Conservation (phyloP, 2,888 invertebrate genomes). For the Axea sp. region DNA sequence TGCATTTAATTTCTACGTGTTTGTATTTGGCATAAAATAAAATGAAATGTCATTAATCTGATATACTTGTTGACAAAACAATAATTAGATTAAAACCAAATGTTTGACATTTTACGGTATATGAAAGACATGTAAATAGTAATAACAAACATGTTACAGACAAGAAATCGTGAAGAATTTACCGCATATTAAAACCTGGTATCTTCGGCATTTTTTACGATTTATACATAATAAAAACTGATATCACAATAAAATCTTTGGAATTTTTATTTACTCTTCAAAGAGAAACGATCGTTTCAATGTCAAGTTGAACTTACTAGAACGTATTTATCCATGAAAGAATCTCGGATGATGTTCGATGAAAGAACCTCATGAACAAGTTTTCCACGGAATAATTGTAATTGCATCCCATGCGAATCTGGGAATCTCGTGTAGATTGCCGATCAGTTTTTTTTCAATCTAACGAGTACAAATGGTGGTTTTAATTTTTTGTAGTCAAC, state of each 20-base stretch:
- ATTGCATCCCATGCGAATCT: conserved; percentile 44
- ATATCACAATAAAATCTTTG: conserved; percentile 28
- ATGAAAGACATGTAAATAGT: too few species aligned
- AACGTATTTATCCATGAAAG: conserved; percentile 41
- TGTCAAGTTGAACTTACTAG: conserved; percentile 54
- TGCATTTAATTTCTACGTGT: too few species aligned
- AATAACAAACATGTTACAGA: too few species aligned
- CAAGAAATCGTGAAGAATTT: too few species aligned
- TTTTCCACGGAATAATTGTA: conserved; percentile 51
- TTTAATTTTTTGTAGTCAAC: conserved; percentile 14
- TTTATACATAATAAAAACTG: too few species aligned
- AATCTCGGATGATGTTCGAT: conserved; percentile 46
- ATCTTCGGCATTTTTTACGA: too few species aligned
- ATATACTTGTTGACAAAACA: too few species aligned
- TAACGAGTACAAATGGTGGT: conserved; percentile 16
- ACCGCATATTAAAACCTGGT: too few species aligned
- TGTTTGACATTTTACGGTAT: too few species aligned
- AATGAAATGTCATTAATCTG: too few species aligned
- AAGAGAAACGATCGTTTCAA: conserved; percentile 44
- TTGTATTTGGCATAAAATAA: too few species aligned
- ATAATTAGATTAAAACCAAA: too few species aligned
- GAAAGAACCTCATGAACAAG: conserved; percentile 48
- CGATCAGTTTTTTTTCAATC: conserved; percentile 20
- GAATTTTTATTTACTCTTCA: conserved; percentile 54
- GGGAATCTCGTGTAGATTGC: conserved; percentile 17